Evolutionary conservation across 2,888 invertebrate species (phyloP), one percentile per base, ranked within the genome.

Genomic region (Coelinius sp.): DNA sequence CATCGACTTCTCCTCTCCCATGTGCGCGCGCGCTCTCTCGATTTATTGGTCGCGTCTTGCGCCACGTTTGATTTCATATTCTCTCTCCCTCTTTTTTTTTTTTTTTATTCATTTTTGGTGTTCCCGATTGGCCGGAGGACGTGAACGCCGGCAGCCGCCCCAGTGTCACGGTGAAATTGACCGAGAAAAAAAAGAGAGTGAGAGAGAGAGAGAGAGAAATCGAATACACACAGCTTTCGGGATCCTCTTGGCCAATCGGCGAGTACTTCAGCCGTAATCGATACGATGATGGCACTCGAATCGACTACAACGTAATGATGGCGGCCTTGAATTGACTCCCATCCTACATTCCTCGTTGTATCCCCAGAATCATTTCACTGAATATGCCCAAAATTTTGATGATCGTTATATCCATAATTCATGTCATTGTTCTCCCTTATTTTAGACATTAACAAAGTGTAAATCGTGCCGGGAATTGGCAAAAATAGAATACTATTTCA

Each of bases 111-210:
- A 75, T 69, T 76, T 76, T 79, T 75, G 52, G 77, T 77, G 77
- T 77, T 78, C 78, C 75, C 17, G 82, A 84, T 84, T 84, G 84
- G 84, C 78, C 73, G 76, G 78, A 72, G 79, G 77, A 74, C 78
- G 78, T 78, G 22, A 12, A 31, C 14, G 25, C 59, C 59, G 44
- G 8, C 44, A 22, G n/a, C 35, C 81, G 80, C 79, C 79, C 79
- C 73, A 66, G 81, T 81, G 84, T 84, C 84, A 84, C 81, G 84
- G 83, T 83, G 81, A 84, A 85, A 85, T 85, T 82, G 83, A 84
- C 80, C 83, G 81, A 80, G 82, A 63, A 52, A 20, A 35, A 59
- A 59, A 24, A 80, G 82, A 59, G 41, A 20, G n/a, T n/a, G n/a
- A 8, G 20, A 49, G 22, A 22, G 22, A 49, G 25, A 27, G 27